Evolutionary conservation across 2,113 vertebrate species (phyloP), one percentile per base, ranked within the genome.

Genomic region (Theristicus caerulescens): DNA sequence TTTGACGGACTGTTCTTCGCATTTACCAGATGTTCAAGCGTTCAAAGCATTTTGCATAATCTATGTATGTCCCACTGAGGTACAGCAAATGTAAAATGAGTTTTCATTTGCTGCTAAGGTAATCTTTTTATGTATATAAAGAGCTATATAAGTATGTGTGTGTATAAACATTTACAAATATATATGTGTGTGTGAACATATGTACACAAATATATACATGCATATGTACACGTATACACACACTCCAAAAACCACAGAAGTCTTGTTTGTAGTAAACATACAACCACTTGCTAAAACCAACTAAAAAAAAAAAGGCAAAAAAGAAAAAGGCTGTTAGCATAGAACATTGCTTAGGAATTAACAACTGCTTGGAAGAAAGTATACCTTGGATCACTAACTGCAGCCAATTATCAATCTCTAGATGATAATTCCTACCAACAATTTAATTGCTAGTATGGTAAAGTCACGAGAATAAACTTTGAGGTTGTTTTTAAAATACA

Each of bases 61-160:
- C 24, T 40, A 21, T 0, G 0, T 11, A 26, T 3, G 3, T 54
- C 46, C 25, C 36, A 31, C 59, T 52, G 40, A 78, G 54, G 36
- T 44, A 77, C 24, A 64, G 58, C 32, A 80, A 92, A 21, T 2
- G 2, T 34, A 14, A 13, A 36, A 82, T 42, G 40, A 74, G 14
- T 36, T 93, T 49, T 57, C 66, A 54, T 65, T 44, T 57, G 36
- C 7, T 40, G 11, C 14, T 16, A 71, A 76, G 27, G 5, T 47
- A 40, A 51, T 22, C 13, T 47, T 85, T 82, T 47, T 57, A 42
- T 12, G 3, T 16, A 72, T 31, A 46, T 15, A 42, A 32, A 61
- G 13, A 62, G 27, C 29, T 55, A 10, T 8, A 3, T 21, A 29
- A n/a, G 13, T 16, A 22, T 15, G 16, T 20, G 29, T n/a, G 4